Percentiles rank a stretch among this genome's conserved stretches.
Evolutionary conservation across 2,113 vertebrate genomes (phyloP).

Genomic region (Oxyruncus cristatus): DNA sequence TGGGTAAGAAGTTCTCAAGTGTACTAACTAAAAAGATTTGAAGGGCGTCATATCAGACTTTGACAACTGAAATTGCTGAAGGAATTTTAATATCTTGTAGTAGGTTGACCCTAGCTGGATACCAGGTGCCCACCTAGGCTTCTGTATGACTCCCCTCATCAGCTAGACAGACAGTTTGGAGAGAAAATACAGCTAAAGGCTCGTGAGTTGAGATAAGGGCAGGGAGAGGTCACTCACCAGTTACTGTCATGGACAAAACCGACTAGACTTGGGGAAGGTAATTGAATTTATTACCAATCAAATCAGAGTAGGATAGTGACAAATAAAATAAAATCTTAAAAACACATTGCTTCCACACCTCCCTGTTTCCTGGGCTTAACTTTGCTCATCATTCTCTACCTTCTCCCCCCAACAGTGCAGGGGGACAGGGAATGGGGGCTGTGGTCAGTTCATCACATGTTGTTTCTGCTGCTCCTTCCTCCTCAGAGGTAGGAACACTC

Average conservation of each 20-base stretch:
- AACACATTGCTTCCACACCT: neutral
- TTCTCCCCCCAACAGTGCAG: neutral
- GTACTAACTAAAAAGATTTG: neutral
- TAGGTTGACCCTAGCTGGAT: neutral
- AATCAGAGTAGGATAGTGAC: neutral
- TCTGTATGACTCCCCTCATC: neutral
- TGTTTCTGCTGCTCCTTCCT: neutral
- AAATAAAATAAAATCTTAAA: neutral
- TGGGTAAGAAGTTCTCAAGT: neutral
- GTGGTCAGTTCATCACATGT: neutral
- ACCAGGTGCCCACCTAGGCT: neutral
- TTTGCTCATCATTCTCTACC: neutral
- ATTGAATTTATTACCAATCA: neutral
- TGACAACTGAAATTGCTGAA: neutral
- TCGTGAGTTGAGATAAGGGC: fast-evolving
- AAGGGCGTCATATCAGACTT: neutral
- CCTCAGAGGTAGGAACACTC: neutral
- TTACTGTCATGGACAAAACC: neutral
- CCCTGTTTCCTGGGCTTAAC: neutral
- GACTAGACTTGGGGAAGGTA: neutral
- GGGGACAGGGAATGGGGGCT: neutral
- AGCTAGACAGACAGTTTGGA: neutral
- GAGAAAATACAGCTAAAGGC: neutral
- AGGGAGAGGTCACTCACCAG: neutral
- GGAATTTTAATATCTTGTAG: neutral